Base-by-base conservation (phyloP, 2,888 invertebrate species). In the Incurvaria masculella region DNA sequence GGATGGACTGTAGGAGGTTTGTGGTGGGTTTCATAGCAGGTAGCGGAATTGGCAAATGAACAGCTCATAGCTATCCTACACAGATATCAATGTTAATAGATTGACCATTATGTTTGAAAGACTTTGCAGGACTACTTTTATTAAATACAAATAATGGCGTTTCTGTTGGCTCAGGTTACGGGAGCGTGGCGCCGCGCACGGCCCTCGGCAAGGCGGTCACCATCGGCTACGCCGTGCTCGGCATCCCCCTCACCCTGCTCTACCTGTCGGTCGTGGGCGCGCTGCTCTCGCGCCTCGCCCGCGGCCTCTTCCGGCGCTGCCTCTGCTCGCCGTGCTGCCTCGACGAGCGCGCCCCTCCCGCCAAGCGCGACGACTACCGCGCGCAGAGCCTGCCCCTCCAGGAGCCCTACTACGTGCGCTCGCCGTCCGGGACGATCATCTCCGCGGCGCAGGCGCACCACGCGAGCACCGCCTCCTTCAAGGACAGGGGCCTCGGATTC, bases 171-270 rank as follows among this genome's bases (percentile, higher is more conserved):
- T 1, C 81, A 95, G 95, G 96, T 58, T 97, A 95, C 63, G 96
- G 96, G 49, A 94, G 93, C 68, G 90, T 94, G 47, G 90, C 94
- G 1, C 95, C 96, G 0, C 86, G 87, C 59, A 95, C 96, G 21
- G 86, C 90, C n/a, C 74, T 92, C 52, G 96, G 96, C 6, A 93
- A 96, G 68, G 86, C 92, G 33, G 89, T 94, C 2, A 96, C 96
- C n/a, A 87, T 92, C 72, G 87, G 87, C 17, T 94, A 93, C 69
- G 92, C 93, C 38, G 84, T 91, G 55, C 81, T 94, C 50, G 94
- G 94, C 18, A 94, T 94, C 57, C 94, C 94, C 1, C 69, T 94
- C 53, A 94, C 93, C 49, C 81, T 94, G 50, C 84, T 94, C 45
- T 94, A 94, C 68, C 80, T 94, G 55, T 91, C 93, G 44, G 91